Evolutionary conservation across 2,797 vertebrate genomes (phyloP).

Genomic region (Fistularia tabacaria): DNA sequence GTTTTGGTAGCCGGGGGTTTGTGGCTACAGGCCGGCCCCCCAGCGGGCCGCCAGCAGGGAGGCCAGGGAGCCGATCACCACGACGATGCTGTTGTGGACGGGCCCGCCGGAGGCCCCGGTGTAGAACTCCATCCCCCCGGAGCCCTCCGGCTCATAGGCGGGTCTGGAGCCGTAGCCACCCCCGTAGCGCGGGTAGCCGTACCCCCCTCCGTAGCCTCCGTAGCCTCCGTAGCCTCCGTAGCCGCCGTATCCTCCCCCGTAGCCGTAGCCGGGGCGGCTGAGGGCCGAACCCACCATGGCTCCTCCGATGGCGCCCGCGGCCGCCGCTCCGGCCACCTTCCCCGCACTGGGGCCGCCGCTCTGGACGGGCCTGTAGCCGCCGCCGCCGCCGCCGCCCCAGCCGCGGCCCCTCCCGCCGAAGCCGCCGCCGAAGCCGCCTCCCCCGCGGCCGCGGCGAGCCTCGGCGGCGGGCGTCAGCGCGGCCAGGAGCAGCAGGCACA

Average conservation of each 20-base stretch:
- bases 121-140: constrained; percentile 71
- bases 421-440: constrained; percentile 46
- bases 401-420: constrained; percentile 43
- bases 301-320: constrained; percentile 75
- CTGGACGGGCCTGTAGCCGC: constrained; percentile 39
- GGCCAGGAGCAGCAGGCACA: constrained; percentile 63
- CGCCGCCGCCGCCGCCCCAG: constrained; percentile 42
- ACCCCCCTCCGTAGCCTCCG: constrained; percentile 38
- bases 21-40: constrained; percentile 47
- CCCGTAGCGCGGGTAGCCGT: constrained; percentile 34
- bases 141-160: constrained; percentile 63
- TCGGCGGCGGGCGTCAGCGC: constrained; percentile 54
- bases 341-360: constrained; percentile 65
- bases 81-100: constrained; percentile 61
- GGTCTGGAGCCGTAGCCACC: constrained; percentile 40
- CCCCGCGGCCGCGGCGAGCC: constrained; percentile 60
- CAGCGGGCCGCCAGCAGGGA: constrained; percentile 65
- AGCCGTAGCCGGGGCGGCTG: constrained; percentile 68
- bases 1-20: too few species aligned
- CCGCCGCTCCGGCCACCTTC: constrained; percentile 76
- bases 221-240: constrained; percentile 26
- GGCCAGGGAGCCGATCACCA: constrained; percentile 62
- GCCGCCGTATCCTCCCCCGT: constrained; percentile 41
- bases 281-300: constrained; percentile 74
- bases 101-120: constrained; percentile 55